Base-by-base conservation (phyloP, 2,888 invertebrate species). In the Achlya flavicornis region DNA sequence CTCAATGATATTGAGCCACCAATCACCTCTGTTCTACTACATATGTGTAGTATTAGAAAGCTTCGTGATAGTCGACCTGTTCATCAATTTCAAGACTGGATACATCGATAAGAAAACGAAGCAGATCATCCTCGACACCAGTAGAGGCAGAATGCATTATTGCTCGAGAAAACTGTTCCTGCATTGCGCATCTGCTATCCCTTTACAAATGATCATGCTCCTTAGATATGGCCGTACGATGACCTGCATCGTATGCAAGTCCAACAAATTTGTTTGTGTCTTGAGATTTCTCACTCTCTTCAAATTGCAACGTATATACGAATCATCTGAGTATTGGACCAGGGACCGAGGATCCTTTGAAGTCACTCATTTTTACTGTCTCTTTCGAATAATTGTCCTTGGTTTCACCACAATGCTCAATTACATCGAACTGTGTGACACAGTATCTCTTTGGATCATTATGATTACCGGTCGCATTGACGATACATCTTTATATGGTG, bases 141-240 rank as follows among this genome's bases (percentile, higher is more conserved):
- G 63, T 4, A 66, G 69, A 5, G 69, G 76, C 0, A 26, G 77
- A 0, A n/a, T 75, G 0, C 68, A 76, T 4, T 84, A 78, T 66
- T 73, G 76, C 35, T 77, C 77, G 0, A 81, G 70, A 0, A 78
- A 78, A 14, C 48, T 84, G 7, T 83, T 79, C 61, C 11, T 85
- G 0, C 80, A 85, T 57, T 71, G 67, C 0, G 70, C 70, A 0
- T 74, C 78, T 1, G 76, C 81, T 0, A 72, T 83, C n/a, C 84
- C 84, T 0, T 38, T 78, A 0, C 75, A 80, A 32, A 66, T 69
- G 7, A 61, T 83, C 5, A 67, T 83, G 69, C 70, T 80, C 32
- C 8, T 83, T 0, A 73, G 78, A 58, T 77, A 76, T 33, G 80
- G 83, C 0, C 26, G 53, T 5, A 33, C 74, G 10, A 66, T 77